A percentile compares a stretch with the other conserved stretches of the same genome.
Conservation (phyloP, 2,113 vertebrate species). For the Indicator indicator region DNA sequence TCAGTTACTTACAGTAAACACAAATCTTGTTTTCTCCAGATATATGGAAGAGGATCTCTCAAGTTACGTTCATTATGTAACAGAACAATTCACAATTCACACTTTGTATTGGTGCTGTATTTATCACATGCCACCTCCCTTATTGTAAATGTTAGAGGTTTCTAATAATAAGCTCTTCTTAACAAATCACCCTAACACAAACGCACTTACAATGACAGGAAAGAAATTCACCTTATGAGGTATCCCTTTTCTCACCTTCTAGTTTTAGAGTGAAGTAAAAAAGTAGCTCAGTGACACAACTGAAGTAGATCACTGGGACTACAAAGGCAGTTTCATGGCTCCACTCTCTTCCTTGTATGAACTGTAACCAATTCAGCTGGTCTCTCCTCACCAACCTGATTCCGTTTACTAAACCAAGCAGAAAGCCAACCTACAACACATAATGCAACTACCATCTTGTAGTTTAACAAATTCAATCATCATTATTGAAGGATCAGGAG, state of each 20-base stretch:
- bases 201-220: not conserved
- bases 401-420: not conserved
- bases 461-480: not conserved
- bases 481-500: not conserved
- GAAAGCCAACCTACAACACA: not conserved
- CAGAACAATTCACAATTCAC: not conserved
- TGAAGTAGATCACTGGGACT: fast-evolving
- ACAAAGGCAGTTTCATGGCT: not conserved
- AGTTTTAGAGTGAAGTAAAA: not conserved
- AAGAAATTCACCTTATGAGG: not conserved
- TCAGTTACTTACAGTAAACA: not conserved
- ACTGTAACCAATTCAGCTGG: not conserved
- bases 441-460: not conserved
- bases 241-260: not conserved
- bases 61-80: not conserved
- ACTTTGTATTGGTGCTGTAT: not conserved
- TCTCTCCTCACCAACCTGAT: not conserved
- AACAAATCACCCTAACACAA: not conserved
- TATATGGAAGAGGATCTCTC: not conserved
- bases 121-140: not conserved
- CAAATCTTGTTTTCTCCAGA: not conserved
- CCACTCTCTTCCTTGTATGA: not conserved
- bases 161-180: not conserved
- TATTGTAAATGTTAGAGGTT: not conserved
- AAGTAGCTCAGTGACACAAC: not conserved